These are phyloP conservation scores for Tenthredo scrophulariae DNA, from an alignment of 2,888 invertebrate genomes.

Conservation along the genomic window DNA sequence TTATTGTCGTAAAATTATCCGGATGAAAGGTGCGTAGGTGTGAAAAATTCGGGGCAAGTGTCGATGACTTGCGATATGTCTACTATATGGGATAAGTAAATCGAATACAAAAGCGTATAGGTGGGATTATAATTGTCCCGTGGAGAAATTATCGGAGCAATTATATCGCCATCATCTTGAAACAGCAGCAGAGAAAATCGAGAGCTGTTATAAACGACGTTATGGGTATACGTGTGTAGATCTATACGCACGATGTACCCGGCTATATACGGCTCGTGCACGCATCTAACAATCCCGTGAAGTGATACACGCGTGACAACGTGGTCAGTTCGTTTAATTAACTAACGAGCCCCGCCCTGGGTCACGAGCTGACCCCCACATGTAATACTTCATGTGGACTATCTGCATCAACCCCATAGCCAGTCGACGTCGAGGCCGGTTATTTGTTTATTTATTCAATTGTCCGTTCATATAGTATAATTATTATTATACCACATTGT, in stretches of 20 bases:
- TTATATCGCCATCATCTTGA: not conserved
- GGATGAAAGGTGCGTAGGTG: no score
- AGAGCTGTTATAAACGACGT: not conserved
- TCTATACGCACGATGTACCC: not conserved
- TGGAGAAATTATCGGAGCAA: not conserved
- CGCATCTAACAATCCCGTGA: slow-evolving; percentile 58
- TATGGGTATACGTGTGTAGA: not conserved
- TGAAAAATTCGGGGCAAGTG: not conserved
- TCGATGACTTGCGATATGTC: slow-evolving; percentile 13
- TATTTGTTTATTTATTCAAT: slow-evolving; percentile 35
- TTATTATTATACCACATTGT: slow-evolving; percentile 25
- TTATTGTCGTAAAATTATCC: not conserved
- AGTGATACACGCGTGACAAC: slow-evolving; percentile 51
- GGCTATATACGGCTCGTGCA: not conserved
- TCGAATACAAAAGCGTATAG: not conserved
- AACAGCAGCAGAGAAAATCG: not conserved
- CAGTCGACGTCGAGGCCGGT: not conserved
- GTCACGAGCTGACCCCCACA: slow-evolving; percentile 48
- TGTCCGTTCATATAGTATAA: not conserved
- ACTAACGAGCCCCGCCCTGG: slow-evolving; percentile 68
- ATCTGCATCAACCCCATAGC: slow-evolving; percentile 35
- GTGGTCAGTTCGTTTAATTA: slow-evolving; percentile 66
- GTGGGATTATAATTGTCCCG: not conserved
- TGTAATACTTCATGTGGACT: slow-evolving; percentile 17
- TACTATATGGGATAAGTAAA: not conserved